Evolutionary conservation across 2,888 invertebrate species (phyloP).

Genomic region (Actias luna): DNA sequence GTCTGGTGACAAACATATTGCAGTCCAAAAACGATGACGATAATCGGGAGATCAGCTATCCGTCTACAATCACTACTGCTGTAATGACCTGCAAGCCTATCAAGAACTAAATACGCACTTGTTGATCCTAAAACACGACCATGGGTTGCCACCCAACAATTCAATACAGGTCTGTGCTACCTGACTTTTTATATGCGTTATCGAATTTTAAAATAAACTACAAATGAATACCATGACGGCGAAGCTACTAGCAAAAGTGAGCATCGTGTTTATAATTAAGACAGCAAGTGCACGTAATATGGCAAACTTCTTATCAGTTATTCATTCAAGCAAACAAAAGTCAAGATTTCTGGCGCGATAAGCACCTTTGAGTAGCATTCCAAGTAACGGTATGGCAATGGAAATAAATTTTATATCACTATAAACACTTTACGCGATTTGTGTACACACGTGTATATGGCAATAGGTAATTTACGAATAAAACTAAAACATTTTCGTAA

Average conservation of each 20-base stretch:
- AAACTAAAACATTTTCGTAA: neutral
- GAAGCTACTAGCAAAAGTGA: neutral
- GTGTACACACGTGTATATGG: constrained; percentile 19
- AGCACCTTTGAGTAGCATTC: constrained; percentile 27
- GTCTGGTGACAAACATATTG: no score
- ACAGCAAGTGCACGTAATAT: constrained; percentile 28
- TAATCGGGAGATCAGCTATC: no score
- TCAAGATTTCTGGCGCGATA: constrained; percentile 34
- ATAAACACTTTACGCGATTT: constrained; percentile 19
- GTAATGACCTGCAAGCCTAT: no score
- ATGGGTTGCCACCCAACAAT: no score
- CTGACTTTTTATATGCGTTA: no score
- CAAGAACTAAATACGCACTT: no score
- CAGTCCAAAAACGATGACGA: no score
- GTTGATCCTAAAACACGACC: no score
- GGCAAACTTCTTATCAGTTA: constrained; percentile 43
- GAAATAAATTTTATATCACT: constrained; percentile 26
- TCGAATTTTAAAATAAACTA: no score
- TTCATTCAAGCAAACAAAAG: constrained; percentile 41
- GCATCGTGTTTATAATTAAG: neutral
- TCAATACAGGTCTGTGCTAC: no score
- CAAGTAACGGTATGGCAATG: constrained; percentile 24
- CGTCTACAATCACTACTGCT: no score
- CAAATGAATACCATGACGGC: neutral
- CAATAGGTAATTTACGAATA: neutral